Conservation (phyloP, 2,888 invertebrate species). For the Nymphalis polychloros region DNA sequence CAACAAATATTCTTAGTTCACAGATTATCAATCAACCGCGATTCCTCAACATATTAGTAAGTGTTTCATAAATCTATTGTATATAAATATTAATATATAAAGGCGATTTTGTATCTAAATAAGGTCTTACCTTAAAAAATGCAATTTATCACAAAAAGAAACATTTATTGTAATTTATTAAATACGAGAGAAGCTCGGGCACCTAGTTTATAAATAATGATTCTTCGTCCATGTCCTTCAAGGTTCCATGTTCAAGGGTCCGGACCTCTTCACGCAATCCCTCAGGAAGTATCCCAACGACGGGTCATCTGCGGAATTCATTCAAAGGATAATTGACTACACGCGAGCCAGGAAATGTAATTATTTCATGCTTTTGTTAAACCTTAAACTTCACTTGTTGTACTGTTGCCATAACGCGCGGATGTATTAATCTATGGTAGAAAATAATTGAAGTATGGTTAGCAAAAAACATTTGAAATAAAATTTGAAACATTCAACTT, state of each 20-base stretch:
- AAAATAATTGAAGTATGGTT: not conserved
- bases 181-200: too few relatives aligned
- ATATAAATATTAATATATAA: too few relatives aligned
- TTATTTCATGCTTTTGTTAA: not conserved
- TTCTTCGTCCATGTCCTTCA: not conserved
- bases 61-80: not conserved
- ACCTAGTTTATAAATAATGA: too few relatives aligned
- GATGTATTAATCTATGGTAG: not conserved
- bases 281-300: conserved; percentile 15
- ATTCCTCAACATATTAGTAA: not conserved
- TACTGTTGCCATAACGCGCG: too few relatives aligned
- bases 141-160: too few relatives aligned
- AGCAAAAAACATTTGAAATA: too few relatives aligned
- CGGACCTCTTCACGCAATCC: conserved; percentile 16
- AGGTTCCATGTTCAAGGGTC: not conserved
- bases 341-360: conserved; percentile 6
- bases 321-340: conserved; percentile 17
- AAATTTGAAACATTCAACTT: too few relatives aligned
- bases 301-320: conserved; percentile 8
- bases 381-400: too few relatives aligned
- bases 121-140: too few relatives aligned
- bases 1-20: not conserved
- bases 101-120: too few relatives aligned
- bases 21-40: not conserved
- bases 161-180: too few relatives aligned